Conservation (phyloP, 2,113 vertebrate species). For the Pachycephala philippinensis region DNA sequence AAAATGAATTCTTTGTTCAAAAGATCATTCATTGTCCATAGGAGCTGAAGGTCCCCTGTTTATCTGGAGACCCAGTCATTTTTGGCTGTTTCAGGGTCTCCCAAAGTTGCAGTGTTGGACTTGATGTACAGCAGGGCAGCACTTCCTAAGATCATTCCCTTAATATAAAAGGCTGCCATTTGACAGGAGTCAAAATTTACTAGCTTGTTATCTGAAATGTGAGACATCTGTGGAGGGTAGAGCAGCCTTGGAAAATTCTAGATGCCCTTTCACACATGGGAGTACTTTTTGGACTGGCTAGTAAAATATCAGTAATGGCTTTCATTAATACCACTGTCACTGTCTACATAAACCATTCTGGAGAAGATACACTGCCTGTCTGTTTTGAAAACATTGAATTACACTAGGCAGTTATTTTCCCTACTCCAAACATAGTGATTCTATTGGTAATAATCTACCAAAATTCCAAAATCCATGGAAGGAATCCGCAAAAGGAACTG, state of each 20-base stretch:
- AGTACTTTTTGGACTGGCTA: not conserved
- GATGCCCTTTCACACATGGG: not conserved
- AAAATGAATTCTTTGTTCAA: constrained; percentile 41
- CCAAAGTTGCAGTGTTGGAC: not conserved
- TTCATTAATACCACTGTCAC: not conserved
- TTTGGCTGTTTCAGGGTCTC: constrained; percentile 11
- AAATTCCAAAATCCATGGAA: not conserved
- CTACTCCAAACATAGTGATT: not conserved
- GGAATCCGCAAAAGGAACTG: not conserved
- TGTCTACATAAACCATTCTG: not conserved
- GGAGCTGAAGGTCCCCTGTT: constrained; percentile 6
- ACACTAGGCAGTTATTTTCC: not conserved
- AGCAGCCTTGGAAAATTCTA: constrained; percentile 31
- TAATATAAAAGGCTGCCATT: not conserved
- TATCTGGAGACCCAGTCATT: not conserved
- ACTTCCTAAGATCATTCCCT: not conserved
- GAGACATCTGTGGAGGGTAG: not conserved
- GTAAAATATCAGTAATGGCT: not conserved
- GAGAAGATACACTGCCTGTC: not conserved
- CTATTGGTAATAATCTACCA: not conserved
- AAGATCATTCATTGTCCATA: constrained; percentile 2
- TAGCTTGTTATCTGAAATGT: not conserved
- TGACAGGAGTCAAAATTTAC: constrained; percentile 43
- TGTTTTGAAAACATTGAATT: not conserved
- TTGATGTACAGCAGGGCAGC: constrained; percentile 13